Base-by-base conservation (phyloP, 2,113 vertebrate species). In the Ciconia maguari region DNA sequence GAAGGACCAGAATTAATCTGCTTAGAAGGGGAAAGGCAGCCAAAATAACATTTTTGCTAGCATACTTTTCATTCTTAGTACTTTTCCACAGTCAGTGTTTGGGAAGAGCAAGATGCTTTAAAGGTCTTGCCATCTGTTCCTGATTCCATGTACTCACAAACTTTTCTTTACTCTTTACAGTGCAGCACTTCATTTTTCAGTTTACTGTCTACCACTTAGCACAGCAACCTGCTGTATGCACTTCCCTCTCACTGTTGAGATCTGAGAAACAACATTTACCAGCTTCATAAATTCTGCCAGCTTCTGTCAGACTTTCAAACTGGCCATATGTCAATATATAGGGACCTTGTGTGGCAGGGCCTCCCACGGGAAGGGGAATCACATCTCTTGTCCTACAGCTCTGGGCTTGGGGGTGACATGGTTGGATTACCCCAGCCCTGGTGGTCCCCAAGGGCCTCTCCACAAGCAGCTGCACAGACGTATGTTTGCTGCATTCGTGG, bases 401-500 rank as follows among this genome's bases (percentile, higher is more conserved):
- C 32, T 66, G 36, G 34, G 30, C 34, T 52, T 29, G 26, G 30
- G 6, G 16, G 4, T 41, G 29, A 32, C 16, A 14, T 3, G 38
- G 49, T 25, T 46, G 68, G 55, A 41, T 46, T 61, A 22, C 13
- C 24, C 13, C 41, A 57, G 16, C 10, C 10, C 34, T 24, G 38
- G 25, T 14, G 22, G 15, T n/a, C 8, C n/a, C 14, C 25, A 44
- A 30, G 41, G 15, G 19, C 14, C n/a, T 81, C 27, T 55, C 49
- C 38, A 69, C n/a, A n/a, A 55, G 78, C 20, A 82, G 46, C 13
- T 75, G 27, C 75, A 88, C 48, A 68, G 42, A 32, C 1, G 1
- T 26, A 24, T 0, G 1, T n/a, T 61, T 62, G 34, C 30, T 52
- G 46, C 2, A 0, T n/a, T 70, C 36, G 20, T 1, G 1, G 65